Percentiles rank a stretch among this genome's conserved stretches.
phyloP scores from a whole-genome alignment of 2,888 invertebrate species.

The Hyles lineata region DNA sequence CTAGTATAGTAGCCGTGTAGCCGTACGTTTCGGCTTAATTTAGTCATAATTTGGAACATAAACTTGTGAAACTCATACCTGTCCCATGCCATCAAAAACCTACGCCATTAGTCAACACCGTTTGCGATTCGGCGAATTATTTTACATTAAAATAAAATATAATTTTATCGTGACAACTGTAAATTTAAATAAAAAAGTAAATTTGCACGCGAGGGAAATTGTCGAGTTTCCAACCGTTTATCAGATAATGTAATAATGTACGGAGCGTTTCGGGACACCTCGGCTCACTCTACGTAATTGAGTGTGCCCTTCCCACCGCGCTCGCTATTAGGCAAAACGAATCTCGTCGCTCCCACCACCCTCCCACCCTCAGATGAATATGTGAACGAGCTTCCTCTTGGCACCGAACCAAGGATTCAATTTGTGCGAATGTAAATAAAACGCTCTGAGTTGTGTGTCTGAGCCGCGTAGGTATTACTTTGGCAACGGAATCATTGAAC shows the following conservation, averaged over 20 bases:
- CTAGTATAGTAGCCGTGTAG: too few relatives aligned
- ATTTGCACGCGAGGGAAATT: slow-evolving; percentile 30
- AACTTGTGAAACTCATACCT: background rate
- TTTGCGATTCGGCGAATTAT: background rate
- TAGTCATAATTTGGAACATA: too few relatives aligned
- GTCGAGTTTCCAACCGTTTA: slow-evolving; percentile 59
- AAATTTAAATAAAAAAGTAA: slow-evolving; percentile 22
- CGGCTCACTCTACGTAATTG: slow-evolving; percentile 78
- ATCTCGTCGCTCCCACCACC: slow-evolving; percentile 62
- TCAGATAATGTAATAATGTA: slow-evolving; percentile 84
- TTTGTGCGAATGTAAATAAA: slow-evolving; percentile 81
- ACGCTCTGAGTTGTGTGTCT: slow-evolving; percentile 51
- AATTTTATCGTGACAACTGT: background rate
- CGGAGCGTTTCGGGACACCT: slow-evolving; percentile 77
- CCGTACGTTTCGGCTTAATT: too few relatives aligned
- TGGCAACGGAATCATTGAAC: slow-evolving; percentile 23
- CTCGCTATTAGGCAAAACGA: slow-evolving; percentile 84
- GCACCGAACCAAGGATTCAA: slow-evolving; percentile 80
- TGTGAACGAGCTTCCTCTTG: slow-evolving; percentile 69
- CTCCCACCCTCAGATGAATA: slow-evolving; percentile 57
- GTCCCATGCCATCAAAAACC: background rate
- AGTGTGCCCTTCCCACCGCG: slow-evolving; percentile 70
- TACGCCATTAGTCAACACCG: background rate
- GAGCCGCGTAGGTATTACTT: slow-evolving; percentile 31
- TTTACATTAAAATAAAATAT: background rate